phyloP scores from a whole-genome alignment of 1,140 invertebrate species.

The Brachionus paranguensis region DNA sequence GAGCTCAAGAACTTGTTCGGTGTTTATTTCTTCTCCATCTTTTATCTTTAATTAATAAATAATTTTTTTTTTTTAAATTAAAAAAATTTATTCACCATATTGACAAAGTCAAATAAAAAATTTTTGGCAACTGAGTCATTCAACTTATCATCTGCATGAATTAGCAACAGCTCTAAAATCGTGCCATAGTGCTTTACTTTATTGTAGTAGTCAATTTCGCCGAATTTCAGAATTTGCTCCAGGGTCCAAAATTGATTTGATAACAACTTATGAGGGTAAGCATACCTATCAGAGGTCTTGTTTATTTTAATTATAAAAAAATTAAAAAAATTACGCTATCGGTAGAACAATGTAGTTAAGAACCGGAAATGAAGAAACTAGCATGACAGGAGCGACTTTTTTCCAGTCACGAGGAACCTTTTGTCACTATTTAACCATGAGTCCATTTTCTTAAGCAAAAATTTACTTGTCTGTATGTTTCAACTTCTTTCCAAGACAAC shows the following conservation, averaged over 20 bases:
- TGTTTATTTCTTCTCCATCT: neutral
- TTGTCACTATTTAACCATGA: neutral
- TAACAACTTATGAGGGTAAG: conserved; percentile 10
- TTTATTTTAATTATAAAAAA: neutral
- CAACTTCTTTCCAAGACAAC: conserved; percentile 24
- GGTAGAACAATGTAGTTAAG: conserved; percentile 34
- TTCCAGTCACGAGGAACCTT: conserved; percentile 33
- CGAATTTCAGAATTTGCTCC: conserved; percentile 17
- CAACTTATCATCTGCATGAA: conserved; percentile 7
- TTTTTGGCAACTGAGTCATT: neutral
- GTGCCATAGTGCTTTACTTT: conserved; percentile 17
- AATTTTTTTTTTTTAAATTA: no score
- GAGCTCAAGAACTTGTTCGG: neutral
- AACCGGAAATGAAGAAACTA: conserved; percentile 8
- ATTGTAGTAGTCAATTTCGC: neutral
- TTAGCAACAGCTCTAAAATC: neutral
- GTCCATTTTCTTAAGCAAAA: neutral
- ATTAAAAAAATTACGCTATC: conserved; percentile 2
- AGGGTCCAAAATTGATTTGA: conserved; percentile 29
- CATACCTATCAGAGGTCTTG: neutral
- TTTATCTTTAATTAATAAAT: neutral
- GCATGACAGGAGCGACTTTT: conserved; percentile 31
- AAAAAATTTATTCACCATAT: neutral
- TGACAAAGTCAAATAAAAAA: neutral
- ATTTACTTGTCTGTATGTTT: conserved; percentile 12